These are phyloP conservation scores for Acrobeloides nanus DNA, from an alignment of 2,888 invertebrate genomes.

Conservation along the genomic window DNA sequence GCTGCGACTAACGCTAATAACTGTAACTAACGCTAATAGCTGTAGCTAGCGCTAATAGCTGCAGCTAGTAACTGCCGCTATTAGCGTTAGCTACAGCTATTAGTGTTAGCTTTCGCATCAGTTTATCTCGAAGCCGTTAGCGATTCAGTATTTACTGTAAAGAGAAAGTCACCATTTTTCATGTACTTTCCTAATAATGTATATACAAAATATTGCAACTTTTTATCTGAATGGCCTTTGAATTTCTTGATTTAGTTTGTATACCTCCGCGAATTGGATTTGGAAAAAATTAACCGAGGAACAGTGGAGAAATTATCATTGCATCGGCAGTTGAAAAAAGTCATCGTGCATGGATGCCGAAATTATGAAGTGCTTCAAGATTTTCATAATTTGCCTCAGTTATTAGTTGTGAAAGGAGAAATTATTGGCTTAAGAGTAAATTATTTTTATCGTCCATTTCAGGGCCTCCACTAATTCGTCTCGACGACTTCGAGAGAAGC, in stretches of 20 bases:
- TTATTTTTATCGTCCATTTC: not conserved
- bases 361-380: slow-evolving; percentile 52
- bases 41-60: no score
- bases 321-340: slow-evolving; percentile 47
- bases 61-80: no score
- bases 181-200: no score
- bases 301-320: slow-evolving; percentile 49
- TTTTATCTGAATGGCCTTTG: not conserved
- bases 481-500: no score
- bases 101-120: no score
- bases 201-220: not conserved
- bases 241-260: slow-evolving; percentile 42
- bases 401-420: slow-evolving; percentile 53
- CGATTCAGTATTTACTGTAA: no score
- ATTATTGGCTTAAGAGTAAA: slow-evolving; percentile 48
- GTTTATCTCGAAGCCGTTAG: no score
- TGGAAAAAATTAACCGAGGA: slow-evolving; percentile 51
- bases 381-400: slow-evolving; percentile 47
- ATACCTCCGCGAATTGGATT: slow-evolving; percentile 52
- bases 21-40: no score
- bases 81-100: no score
- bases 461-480: no score
- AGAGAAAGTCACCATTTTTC: no score
- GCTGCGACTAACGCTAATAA: no score
- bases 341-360: slow-evolving; percentile 44